phyloP scores from a whole-genome alignment of 1,140 invertebrate genomes.

The Drosophila gunungcola region DNA sequence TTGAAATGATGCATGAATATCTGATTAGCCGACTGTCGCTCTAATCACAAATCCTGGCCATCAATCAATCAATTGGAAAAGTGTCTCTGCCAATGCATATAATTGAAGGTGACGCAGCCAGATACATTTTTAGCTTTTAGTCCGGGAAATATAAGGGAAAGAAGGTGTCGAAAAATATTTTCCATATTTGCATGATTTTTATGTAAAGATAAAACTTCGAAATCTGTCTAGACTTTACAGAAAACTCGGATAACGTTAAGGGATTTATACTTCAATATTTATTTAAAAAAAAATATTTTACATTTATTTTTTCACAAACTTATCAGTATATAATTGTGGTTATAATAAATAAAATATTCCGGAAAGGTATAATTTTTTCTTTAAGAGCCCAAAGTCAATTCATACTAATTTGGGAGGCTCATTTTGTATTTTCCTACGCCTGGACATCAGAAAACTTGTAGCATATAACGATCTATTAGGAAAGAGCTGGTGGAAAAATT shows the following conservation, averaged over 20 bases:
- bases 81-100: conserved; percentile 29
- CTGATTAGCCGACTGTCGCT: conserved; percentile 64
- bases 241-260: too few species aligned
- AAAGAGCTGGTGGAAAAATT: too few species aligned
- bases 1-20: conserved; percentile 74
- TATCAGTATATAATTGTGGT: background rate
- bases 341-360: background rate
- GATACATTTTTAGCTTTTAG: background rate
- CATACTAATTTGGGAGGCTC: conserved; percentile 27
- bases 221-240: too few species aligned
- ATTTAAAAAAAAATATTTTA: too few species aligned
- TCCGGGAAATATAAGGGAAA: background rate
- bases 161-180: background rate
- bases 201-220: too few species aligned
- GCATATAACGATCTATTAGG: too few species aligned
- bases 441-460: conserved; percentile 22
- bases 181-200: background rate
- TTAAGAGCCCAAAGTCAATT: conserved; percentile 6
- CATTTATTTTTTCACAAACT: too few species aligned
- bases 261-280: too few species aligned
- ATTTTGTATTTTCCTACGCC: conserved; percentile 6
- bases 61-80: conserved; percentile 77
- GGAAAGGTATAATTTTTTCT: background rate
- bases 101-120: conserved; percentile 47
- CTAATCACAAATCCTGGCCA: conserved; percentile 59